Evolutionary conservation across 2,888 invertebrate species (phyloP), one percentile per base, ranked within the genome.

Genomic region (Idaea straminata): DNA sequence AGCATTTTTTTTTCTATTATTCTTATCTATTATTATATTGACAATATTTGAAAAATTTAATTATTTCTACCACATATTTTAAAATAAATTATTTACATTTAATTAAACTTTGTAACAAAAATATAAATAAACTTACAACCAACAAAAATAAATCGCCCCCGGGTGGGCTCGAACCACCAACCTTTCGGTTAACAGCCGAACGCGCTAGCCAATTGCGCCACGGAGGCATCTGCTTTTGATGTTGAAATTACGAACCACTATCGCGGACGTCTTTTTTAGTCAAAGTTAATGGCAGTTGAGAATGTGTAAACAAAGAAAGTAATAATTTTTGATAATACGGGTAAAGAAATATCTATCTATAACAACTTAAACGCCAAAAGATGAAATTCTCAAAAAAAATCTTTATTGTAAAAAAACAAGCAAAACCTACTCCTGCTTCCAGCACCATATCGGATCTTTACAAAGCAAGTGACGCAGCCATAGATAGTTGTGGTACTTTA

Each of bases 141-240:
- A 5, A 10, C 62, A 85, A 89, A 93, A 94, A 92, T 84, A 66
- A 63, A 0, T 10, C 96, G 97, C 96, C 96, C 96, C 97, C 96
- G 96, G 97, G 97, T 97, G 97, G 97, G 95, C 96, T 97, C 95
- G 97, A 97, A 97, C 97, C 97, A 97, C 97, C 97, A 97, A 97
- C 97, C 97, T 97, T 97, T 97, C 97, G 97, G 97, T 97, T 97
- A 97, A 97, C 97, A 97, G 97, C 97, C 97, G 97, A 97, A 97
- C 97, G 97, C 97, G 97, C 97, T 97, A 97, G 94, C 97, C 97
- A 86, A 97, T 97, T 88, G 88, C 88, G 88, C 88, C 88, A 88
- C 88, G 87, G 84, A 88, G 88, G 86, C 86, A 76, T 81, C 77
- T 82, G 82, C 0, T 5, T 35, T 3, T 0, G 0, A 0, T 0